Percentiles rank a stretch among this genome's conserved stretches.
Evolutionary conservation across 2,888 invertebrate genomes (phyloP).

Genomic region (Drosophila colorata): DNA sequence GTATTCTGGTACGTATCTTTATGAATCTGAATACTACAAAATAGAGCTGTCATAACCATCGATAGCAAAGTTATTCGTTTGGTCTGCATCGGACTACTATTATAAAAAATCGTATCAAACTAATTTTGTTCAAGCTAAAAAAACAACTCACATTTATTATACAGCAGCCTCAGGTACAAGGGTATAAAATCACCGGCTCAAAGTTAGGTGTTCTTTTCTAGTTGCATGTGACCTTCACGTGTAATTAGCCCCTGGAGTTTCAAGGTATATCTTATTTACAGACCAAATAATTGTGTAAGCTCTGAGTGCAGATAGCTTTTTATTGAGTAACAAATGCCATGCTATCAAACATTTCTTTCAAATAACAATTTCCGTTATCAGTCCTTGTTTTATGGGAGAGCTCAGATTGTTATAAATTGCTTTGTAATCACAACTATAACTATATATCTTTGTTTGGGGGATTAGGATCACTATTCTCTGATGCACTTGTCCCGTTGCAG

Average conservation of each 20-base stretch:
- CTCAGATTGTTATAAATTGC: not conserved
- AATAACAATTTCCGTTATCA: conserved; percentile 7
- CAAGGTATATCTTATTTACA: conserved; percentile 25
- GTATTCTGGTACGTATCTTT: too few species aligned
- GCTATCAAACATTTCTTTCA: conserved; percentile 2
- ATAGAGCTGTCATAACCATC: too few species aligned
- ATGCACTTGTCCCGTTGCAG: conserved; percentile 8
- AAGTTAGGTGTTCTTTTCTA: too few species aligned
- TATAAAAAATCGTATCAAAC: too few species aligned
- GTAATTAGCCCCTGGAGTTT: not conserved
- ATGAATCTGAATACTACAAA: too few species aligned
- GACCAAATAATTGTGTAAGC: conserved; percentile 11
- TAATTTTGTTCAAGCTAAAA: not conserved
- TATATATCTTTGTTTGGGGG: not conserved
- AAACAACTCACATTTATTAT: too few species aligned
- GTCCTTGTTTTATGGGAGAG: not conserved
- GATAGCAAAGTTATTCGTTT: too few species aligned
- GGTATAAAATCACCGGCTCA: not conserved
- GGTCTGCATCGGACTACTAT: too few species aligned
- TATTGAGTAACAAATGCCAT: conserved; percentile 14
- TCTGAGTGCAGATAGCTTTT: not conserved
- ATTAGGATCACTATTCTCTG: conserved; percentile 1
- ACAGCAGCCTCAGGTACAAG: too few species aligned
- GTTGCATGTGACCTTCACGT: too few species aligned
- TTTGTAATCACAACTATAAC: not conserved